phyloP scores from a whole-genome alignment of 1,140 invertebrate species.

The Euwallacea fornicatus region DNA sequence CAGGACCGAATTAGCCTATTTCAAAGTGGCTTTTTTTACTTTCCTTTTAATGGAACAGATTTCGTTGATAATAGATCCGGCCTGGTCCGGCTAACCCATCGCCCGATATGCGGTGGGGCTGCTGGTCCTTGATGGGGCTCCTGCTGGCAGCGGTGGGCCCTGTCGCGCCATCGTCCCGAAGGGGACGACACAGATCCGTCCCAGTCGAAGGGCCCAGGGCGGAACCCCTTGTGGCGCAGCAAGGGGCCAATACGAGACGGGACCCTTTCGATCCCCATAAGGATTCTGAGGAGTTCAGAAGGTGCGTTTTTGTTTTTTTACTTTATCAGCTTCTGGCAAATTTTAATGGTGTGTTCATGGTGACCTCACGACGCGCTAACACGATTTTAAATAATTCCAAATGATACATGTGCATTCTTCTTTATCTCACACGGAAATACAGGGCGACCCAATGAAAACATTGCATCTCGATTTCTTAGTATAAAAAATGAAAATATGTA shows the following conservation, averaged over 20 bases:
- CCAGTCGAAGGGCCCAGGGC: conserved; percentile 47
- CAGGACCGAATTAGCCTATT: no score
- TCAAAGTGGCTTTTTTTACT: no score
- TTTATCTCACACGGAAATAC: no score
- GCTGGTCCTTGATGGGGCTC: conserved; percentile 42
- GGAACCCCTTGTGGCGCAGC: conserved; percentile 40
- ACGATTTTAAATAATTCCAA: no score
- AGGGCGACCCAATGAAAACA: no score
- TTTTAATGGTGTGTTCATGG: neutral
- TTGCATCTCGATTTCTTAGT: no score
- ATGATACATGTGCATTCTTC: no score
- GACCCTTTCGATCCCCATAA: conserved; percentile 53
- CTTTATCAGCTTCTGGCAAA: neutral
- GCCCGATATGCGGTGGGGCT: conserved; percentile 31
- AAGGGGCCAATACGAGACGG: conserved; percentile 47
- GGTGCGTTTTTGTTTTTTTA: conserved; percentile 3
- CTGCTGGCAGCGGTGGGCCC: conserved; percentile 40
- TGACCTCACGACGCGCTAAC: no score
- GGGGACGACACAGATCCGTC: conserved; percentile 49
- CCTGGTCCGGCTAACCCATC: conserved; percentile 25
- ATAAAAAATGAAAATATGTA: no score
- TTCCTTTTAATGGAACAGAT: no score
- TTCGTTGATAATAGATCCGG: conserved; percentile 11
- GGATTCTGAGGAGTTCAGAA: conserved; percentile 53
- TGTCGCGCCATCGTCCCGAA: conserved; percentile 44